Evolutionary conservation across 2,113 vertebrate species (phyloP).

Genomic region (Orcinus orca): DNA sequence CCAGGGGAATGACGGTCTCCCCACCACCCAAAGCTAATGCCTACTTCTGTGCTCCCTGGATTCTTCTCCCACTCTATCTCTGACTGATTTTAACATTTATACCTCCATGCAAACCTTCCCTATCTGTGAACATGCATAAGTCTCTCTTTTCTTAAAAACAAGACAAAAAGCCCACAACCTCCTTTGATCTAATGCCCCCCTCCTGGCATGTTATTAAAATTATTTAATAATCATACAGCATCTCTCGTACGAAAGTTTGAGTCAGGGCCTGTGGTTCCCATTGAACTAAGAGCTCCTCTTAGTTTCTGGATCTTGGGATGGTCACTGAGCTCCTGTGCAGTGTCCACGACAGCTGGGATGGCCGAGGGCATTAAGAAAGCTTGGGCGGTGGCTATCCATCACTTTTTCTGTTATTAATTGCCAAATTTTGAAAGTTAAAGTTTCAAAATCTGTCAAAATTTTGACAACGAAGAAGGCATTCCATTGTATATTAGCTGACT

Average conservation of each 20-base stretch:
- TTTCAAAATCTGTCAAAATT: neutral
- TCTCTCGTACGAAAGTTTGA: neutral
- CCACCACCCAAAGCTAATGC: neutral
- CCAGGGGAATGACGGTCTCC: neutral
- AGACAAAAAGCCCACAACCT: neutral
- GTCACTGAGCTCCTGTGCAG: neutral
- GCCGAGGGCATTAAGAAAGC: neutral
- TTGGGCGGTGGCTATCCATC: neutral
- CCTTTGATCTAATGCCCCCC: neutral
- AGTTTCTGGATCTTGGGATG: neutral
- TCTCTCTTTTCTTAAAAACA: neutral
- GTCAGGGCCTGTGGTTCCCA: neutral
- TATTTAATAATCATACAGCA: neutral
- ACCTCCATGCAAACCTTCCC: neutral
- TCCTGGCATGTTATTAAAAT: neutral
- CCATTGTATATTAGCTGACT: neutral
- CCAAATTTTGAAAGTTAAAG: neutral
- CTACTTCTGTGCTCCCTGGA: neutral
- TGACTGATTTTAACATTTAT: neutral
- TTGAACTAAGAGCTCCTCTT: neutral
- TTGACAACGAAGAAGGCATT: neutral
- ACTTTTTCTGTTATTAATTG: neutral
- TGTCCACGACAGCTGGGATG: rapidly evolving
- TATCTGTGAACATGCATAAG: neutral
- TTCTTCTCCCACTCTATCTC: neutral